Evolutionary conservation across 2,113 vertebrate species (phyloP).

Genomic region (Arizona elegans): DNA sequence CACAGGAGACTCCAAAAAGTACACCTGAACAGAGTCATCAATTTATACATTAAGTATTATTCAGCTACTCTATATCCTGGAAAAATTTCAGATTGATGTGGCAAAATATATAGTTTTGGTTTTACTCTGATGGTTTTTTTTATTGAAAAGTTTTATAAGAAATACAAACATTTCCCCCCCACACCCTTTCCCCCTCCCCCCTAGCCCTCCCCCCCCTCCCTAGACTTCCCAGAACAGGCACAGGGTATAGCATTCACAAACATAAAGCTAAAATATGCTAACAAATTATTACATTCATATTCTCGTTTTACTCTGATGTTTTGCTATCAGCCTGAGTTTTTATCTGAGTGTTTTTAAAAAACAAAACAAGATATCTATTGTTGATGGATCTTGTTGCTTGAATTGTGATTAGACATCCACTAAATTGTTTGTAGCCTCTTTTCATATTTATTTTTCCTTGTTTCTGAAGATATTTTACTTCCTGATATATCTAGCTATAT

Average conservation of each 20-base stretch:
- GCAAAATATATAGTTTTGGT: constrained; percentile 11
- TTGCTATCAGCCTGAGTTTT: constrained; percentile 8
- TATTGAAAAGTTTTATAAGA: no score
- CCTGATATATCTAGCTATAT: background rate
- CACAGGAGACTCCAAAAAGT: background rate
- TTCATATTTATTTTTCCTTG: background rate
- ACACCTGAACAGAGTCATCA: background rate
- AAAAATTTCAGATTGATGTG: constrained; percentile 27
- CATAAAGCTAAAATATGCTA: no score
- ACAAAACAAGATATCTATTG: background rate
- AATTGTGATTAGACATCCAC: constrained; percentile 15
- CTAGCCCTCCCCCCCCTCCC: no score
- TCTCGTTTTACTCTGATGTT: constrained; percentile 1
- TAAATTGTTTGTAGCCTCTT: background rate
- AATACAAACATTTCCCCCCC: no score
- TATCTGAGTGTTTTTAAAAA: constrained; percentile 4
- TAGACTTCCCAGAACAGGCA: no score
- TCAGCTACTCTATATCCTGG: background rate
- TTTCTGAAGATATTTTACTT: background rate
- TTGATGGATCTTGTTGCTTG: constrained; percentile 14
- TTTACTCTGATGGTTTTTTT: background rate
- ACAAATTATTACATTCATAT: no score
- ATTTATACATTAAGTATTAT: constrained; percentile 1
- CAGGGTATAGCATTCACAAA: no score
- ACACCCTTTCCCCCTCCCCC: no score